phyloP scores from a whole-genome alignment of 2,888 invertebrate species.

The Cartodere bifasciata region DNA sequence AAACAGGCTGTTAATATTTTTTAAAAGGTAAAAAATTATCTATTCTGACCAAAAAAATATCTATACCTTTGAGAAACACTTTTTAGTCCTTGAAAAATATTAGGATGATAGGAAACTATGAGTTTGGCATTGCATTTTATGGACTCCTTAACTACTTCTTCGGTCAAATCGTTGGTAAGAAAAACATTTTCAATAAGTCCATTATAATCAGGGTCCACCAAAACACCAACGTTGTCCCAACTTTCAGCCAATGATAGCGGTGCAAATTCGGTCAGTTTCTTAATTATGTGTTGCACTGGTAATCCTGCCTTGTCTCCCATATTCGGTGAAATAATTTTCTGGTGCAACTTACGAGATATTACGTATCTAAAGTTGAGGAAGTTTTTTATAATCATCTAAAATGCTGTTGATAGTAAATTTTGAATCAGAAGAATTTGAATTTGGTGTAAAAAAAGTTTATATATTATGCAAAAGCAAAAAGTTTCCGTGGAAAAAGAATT shows the following conservation, averaged over 20 bases:
- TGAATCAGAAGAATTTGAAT: background rate
- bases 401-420: conserved; percentile 5
- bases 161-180: conserved; percentile 87
- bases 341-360: no score
- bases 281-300: conserved; percentile 25
- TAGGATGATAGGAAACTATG: conserved; percentile 93
- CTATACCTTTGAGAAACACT: conserved; percentile 61
- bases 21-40: no score
- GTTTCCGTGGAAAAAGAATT: no score
- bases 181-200: conserved; percentile 51
- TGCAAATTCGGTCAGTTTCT: conserved; percentile 55
- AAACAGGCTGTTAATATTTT: no score
- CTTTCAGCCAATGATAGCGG: conserved; percentile 58
- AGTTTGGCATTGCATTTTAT: conserved; percentile 52
- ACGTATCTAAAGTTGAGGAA: conserved; percentile 8
- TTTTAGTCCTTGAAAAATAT: conserved; percentile 78
- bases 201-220: conserved; percentile 60
- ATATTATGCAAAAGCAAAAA: background rate
- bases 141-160: conserved; percentile 76
- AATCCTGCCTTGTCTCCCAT: conserved; percentile 12
- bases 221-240: conserved; percentile 93
- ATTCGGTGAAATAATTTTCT: conserved; percentile 1
- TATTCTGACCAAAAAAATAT: conserved; percentile 3
- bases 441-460: background rate
- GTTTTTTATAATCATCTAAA: conserved; percentile 9